Conservation (phyloP, 2,113 vertebrate species). For the Chloroceryle aenea region DNA sequence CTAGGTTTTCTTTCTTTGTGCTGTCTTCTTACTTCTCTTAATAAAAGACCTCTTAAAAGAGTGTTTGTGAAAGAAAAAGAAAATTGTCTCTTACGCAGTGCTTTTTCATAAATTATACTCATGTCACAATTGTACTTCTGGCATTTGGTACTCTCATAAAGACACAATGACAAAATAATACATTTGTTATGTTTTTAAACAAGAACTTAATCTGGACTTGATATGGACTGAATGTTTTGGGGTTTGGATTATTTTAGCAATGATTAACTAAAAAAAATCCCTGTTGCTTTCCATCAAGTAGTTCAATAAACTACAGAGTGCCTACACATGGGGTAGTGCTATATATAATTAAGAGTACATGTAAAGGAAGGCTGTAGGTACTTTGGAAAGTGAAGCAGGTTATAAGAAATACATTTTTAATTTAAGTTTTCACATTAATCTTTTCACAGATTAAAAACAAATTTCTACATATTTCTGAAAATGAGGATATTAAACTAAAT, state of each 20-base stretch:
- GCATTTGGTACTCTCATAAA: not conserved
- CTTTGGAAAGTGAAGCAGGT: not conserved
- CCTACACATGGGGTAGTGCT: not conserved
- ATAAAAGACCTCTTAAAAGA: not conserved
- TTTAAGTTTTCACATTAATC: constrained; percentile 62
- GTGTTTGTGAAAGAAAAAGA: not conserved
- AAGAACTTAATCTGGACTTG: not conserved
- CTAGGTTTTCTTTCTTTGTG: not conserved
- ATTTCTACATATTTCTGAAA: constrained; percentile 51
- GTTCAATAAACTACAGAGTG: not conserved
- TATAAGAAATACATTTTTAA: constrained; percentile 58
- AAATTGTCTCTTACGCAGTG: not conserved
- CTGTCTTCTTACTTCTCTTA: not conserved
- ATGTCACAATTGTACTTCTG: not conserved
- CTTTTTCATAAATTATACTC: not conserved
- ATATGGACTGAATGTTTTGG: not conserved
- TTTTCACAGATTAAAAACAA: constrained; percentile 59
- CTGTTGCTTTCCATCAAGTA: constrained; percentile 38
- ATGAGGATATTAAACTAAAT: constrained; percentile 61
- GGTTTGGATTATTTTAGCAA: constrained; percentile 10
- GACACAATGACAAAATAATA: not conserved
- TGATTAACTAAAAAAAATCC: constrained; percentile 20
- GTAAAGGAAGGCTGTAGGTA: not conserved
- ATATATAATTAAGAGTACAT: not conserved
- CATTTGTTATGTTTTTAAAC: constrained; percentile 9